phyloP scores from a whole-genome alignment of 1,140 invertebrate genomes.

The Mamestra configurata region DNA sequence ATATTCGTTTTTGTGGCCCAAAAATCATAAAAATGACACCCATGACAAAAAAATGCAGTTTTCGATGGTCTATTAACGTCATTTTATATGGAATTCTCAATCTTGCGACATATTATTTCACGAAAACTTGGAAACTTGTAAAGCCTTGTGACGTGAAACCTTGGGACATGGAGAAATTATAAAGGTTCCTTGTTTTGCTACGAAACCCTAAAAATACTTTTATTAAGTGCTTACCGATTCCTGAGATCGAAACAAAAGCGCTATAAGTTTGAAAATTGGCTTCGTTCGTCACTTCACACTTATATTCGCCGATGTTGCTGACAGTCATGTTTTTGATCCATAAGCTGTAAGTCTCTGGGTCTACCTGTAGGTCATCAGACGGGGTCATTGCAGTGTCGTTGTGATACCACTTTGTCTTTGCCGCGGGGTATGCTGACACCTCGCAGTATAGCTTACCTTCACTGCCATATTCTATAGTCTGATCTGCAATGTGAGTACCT shows the following conservation, averaged over 20 bases:
- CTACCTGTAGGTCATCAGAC: constrained; percentile 61
- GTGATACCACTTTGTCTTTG: constrained; percentile 73
- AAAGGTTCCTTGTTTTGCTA: too few species aligned
- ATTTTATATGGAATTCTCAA: too few species aligned
- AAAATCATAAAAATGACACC: too few species aligned
- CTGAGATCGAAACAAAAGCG: constrained; percentile 69
- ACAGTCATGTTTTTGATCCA: constrained; percentile 74
- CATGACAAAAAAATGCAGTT: too few species aligned
- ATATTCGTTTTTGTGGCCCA: too few species aligned
- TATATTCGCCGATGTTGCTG: constrained; percentile 69
- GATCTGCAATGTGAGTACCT: constrained; percentile 62
- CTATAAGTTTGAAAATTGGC: constrained; percentile 56
- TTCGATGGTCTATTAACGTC: too few species aligned
- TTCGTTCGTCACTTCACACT: constrained; percentile 69
- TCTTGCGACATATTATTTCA: too few species aligned
- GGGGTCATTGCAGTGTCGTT: constrained; percentile 67
- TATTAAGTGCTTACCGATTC: constrained; percentile 65
- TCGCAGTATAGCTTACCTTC: constrained; percentile 72
- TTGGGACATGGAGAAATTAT: too few species aligned
- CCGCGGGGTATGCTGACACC: constrained; percentile 74
- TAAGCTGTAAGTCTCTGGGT: constrained; percentile 62
- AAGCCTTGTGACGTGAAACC: too few species aligned
- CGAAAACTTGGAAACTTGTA: too few species aligned
- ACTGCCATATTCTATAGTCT: constrained; percentile 69
- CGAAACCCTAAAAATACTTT: constrained; percentile 52